These are phyloP conservation scores for Salvelinus namaycush DNA, from an alignment of 2,113 vertebrate species.

Conservation along the genomic window DNA sequence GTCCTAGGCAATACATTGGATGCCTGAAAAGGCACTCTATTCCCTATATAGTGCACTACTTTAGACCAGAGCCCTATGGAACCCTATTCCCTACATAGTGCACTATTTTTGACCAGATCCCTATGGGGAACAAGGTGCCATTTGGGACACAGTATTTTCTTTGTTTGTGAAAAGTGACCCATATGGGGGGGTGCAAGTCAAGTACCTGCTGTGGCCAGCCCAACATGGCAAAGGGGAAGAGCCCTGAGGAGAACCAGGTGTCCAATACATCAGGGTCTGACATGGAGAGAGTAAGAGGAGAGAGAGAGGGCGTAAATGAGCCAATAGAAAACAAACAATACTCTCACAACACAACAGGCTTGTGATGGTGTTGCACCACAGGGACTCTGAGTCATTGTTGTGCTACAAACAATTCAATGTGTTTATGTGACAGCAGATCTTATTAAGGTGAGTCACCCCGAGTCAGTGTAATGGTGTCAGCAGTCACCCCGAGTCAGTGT, in stretches of 20 bases:
- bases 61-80: too few relatives aligned
- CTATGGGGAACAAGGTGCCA: too few relatives aligned
- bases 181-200: not conserved
- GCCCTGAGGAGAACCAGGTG: slow-evolving; percentile 90
- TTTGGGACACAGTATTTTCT: too few relatives aligned
- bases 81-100: too few relatives aligned
- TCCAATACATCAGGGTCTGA: slow-evolving; percentile 88
- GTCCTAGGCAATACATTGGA: too few relatives aligned
- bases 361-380: not conserved
- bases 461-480: too few relatives aligned
- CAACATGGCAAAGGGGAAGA: slow-evolving; percentile 89
- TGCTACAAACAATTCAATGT: not conserved
- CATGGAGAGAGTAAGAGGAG: not conserved
- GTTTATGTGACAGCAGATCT: not conserved
- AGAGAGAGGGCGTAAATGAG: not conserved
- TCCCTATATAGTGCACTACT: too few relatives aligned
- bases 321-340: too few relatives aligned
- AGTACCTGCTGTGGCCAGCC: slow-evolving; percentile 86
- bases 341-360: too few relatives aligned
- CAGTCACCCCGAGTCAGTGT: slow-evolving; percentile 76
- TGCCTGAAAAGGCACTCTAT: too few relatives aligned
- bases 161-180: not conserved
- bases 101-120: too few relatives aligned
- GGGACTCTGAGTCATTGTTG: not conserved
- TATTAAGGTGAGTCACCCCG: not conserved